Evolutionary conservation across 2,888 invertebrate species (phyloP), one percentile per base, ranked within the genome.

Genomic region (Sturmia bella): DNA sequence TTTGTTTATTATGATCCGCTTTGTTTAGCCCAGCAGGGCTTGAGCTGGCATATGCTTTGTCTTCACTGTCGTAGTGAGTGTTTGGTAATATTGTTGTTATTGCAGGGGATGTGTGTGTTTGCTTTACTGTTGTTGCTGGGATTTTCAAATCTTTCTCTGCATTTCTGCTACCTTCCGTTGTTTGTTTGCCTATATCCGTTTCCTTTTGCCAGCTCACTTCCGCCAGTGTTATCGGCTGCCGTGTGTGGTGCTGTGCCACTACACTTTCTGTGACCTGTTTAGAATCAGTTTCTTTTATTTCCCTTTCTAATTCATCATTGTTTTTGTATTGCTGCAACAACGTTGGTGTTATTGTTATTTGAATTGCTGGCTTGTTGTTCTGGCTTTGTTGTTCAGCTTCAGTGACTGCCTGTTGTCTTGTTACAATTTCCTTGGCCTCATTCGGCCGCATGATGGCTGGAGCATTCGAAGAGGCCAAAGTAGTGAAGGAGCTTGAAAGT

Each of bases 141-240:
- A 69, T 48, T 66, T 70, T 77, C 57, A 78, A 56, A 54, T 66
- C 68, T 48, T 68, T 75, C 24, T 57, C 48, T 45, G 63, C 56
- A 64, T 64, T 64, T 70, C 50, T 80, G 37, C 61, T 48, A 75
- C 56, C 73, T 74, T 45, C 74, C 57, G 54, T 79, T 57, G 69
- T 72, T 73, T 76, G 59, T 69, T 78, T 48, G 13, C 80, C 63
- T 52, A 75, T 75, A 68, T 83, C 84, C 72, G 83, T 86, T 85
- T 85, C 85, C 78, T 17, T 50, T 80, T 68, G 76, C 70, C 79
- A 69, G 43, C 54, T 37, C 64, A 56, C 70, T 57, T 83, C 82
- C 75, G 85, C 77, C n/a, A n/a, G n/a, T 83, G 80, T 84, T 82
- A 81, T 56, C 56, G 64, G 79, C 81, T 81, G 66, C 50, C n/a